Base-by-base conservation (phyloP, 1,140 invertebrate genomes). In the Aphidius ervi region DNA sequence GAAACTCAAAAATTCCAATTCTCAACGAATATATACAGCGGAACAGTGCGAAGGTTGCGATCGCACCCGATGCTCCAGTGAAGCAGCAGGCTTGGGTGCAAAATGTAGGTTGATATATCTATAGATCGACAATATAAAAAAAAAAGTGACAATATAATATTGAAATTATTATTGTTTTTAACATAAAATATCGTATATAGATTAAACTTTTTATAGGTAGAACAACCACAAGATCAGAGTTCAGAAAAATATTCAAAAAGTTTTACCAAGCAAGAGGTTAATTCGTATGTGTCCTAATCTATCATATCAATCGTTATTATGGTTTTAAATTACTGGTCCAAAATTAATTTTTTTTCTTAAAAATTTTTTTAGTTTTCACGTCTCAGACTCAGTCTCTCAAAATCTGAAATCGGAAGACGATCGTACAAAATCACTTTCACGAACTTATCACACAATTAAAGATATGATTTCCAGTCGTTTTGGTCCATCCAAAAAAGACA, bases 381-480 rank as follows among this genome's bases (percentile, higher is more conserved):
- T 16, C 16, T 16, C 63, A 7, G 75, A 72, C 61, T 67, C 69
- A 7, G 68, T 70, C 16, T 61, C 72, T 55, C 72, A 68, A 61
- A 62, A 66, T 6, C 54, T 65, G 43, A 78, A 77, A 52, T 63
- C 68, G 20, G 75, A 78, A 39, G 84, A 85, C 7, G 86, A 86
- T 65, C 85, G 82, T 62, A 81, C 82, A 23, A 88, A 88, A 71
- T 83, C 85, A 5, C 81, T 88, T 49, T 85, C 85, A 46, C 88
- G 89, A 73, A 92, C 90, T 1, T 93, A 92, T 70, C 88, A 91
- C 69, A 88, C 89, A 23, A 85, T 93, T 58, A 92, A 91, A 80
- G 90, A 91, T 71, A 91, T 92, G 82, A 89, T 93, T 68, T 90
- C 89, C 5, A 90, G 87, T 75, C 86, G 87, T 70, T 92, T 93